phyloP scores from a whole-genome alignment of 2,888 invertebrate species.

The Teleogryllus oceanicus region DNA sequence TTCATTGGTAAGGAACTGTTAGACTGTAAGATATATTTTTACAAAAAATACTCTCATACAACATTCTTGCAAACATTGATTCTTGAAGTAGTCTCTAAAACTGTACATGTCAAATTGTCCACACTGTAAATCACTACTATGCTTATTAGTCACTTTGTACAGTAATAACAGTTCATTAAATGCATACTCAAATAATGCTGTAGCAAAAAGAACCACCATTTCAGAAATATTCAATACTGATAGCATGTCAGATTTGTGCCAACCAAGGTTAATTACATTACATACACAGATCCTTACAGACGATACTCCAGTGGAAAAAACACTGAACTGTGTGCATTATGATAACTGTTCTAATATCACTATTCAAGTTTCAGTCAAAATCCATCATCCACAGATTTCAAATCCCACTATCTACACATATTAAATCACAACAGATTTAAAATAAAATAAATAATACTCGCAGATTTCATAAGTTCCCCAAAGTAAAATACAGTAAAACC shows the following conservation, averaged over 20 bases:
- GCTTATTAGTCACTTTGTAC: neutral
- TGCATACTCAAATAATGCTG: neutral
- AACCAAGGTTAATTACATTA: neutral
- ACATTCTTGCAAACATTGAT: neutral
- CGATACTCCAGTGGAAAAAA: neutral
- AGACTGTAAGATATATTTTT: neutral
- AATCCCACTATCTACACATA: no score
- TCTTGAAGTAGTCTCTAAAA: neutral
- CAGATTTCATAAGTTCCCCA: no score
- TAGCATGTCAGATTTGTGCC: neutral
- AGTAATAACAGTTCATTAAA: neutral
- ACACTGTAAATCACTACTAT: neutral
- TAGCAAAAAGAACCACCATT: neutral
- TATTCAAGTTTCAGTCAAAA: neutral
- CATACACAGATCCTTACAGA: no score
- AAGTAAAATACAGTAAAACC: no score
- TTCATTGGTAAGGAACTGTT: neutral
- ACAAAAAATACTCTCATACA: slow-evolving; percentile 1
- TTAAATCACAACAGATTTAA: no score
- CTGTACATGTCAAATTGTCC: neutral
- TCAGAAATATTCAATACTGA: neutral
- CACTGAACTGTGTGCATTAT: neutral
- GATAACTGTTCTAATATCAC: neutral
- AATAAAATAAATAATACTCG: no score
- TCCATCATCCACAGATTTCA: no score